Evolutionary conservation across 2,113 vertebrate species (phyloP).

Genomic region (Ondatra zibethicus): DNA sequence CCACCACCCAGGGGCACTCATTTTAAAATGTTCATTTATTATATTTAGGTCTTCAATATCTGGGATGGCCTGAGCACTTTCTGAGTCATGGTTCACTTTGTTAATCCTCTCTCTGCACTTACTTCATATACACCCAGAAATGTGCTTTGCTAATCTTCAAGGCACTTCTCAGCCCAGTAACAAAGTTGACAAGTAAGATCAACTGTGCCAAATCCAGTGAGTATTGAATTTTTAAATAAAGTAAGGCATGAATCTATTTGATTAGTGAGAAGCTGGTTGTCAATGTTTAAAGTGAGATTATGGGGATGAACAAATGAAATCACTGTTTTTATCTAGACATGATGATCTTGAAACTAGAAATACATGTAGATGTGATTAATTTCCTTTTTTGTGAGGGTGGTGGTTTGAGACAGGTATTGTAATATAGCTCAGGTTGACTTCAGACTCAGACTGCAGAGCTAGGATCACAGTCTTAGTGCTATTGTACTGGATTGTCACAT

Average conservation of each 20-base stretch:
- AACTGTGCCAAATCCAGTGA: neutral
- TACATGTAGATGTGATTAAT: neutral
- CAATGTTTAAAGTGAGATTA: neutral
- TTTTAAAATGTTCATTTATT: neutral
- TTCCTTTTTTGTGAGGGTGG: neutral
- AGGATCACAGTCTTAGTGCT: neutral
- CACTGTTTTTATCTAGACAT: neutral
- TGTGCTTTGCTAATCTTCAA: neutral
- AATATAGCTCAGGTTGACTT: neutral
- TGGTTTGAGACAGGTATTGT: neutral
- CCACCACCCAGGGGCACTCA: neutral
- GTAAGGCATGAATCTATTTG: neutral
- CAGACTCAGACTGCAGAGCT: neutral
- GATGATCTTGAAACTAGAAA: neutral
- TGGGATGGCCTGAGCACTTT: neutral
- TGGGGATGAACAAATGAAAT: neutral
- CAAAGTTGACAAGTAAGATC: neutral
- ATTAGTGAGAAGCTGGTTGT: conserved; percentile 23
- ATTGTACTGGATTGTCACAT: neutral
- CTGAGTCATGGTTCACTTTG: neutral
- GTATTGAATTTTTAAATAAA: conserved; percentile 33
- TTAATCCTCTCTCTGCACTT: neutral
- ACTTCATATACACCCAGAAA: neutral
- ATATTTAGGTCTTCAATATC: neutral
- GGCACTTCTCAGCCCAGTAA: neutral